Percentiles rank a stretch among this genome's conserved stretches.
Conservation (phyloP, 2,888 invertebrate species). For the Beris chalybata region DNA sequence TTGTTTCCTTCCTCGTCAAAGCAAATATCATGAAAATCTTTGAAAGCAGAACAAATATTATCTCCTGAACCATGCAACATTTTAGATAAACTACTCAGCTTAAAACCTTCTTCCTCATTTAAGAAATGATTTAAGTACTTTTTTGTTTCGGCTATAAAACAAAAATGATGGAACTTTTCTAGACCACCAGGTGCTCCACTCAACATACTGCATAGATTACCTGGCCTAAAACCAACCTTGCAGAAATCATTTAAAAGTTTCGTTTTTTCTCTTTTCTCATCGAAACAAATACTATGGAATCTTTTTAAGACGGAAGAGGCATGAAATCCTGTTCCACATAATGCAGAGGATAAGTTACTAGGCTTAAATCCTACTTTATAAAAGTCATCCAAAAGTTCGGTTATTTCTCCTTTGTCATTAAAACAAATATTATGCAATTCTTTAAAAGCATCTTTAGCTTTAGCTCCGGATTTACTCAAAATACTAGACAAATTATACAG, state of each 20-base stretch:
- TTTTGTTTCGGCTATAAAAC: constrained; percentile 44
- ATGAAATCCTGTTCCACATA: no score
- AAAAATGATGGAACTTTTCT: constrained; percentile 44
- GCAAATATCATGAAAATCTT: constrained; percentile 46
- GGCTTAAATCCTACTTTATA: neutral
- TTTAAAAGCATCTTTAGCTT: no score
- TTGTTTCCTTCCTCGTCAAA: constrained; percentile 46
- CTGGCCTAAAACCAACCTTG: constrained; percentile 29
- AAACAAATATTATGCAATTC: no score
- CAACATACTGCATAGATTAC: constrained; percentile 45
- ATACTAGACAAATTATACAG: no score
- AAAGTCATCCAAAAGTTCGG: constrained; percentile 42
- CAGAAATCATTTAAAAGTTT: constrained; percentile 43
- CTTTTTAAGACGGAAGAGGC: no score
- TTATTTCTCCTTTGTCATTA: no score
- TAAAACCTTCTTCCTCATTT: constrained; percentile 42
- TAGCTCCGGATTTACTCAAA: no score
- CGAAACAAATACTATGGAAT: no score
- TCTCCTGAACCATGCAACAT: constrained; percentile 46
- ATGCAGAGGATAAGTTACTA: no score
- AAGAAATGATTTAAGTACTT: constrained; percentile 41
- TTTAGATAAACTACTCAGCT: constrained; percentile 42
- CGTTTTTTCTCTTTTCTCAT: no score
- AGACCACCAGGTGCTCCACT: constrained; percentile 43
- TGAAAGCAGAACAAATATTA: constrained; percentile 47